Base-by-base conservation (phyloP, 92 coral and sea anemone genomes). In the Montipora capitata region DNA sequence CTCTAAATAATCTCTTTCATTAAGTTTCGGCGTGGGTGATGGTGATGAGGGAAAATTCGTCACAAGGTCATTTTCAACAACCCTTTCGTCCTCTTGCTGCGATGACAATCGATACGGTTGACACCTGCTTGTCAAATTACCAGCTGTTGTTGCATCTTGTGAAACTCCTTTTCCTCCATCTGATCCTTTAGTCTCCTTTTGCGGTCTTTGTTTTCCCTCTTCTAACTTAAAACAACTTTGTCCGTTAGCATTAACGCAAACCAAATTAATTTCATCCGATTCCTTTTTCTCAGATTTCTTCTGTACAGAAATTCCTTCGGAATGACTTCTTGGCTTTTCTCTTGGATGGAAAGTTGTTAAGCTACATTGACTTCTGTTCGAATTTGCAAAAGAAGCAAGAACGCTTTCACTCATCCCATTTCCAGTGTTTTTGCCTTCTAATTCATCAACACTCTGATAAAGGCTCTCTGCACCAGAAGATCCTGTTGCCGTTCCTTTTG, bases 51-150 rank as follows among this genome's bases (percentile, higher is more conserved):
- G 40, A n/a, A 62, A 67, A 52, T 39, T 10, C 5, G 42, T 38
- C 4, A 18, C 72, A 10, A 44, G 1, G 7, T 44, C 54, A 43
- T 15, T 16, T 9, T 4, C 72, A 38, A n/a, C 39, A 8, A 72
- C 18, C 10, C 8, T 9, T 9, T 20, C 87, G 18, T 83, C 42
- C 11, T 59, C 59, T 59, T 13, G 44, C 42, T 17, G 80, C 49
- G 72, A 72, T 59, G 72, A 71, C 44, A 61, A 42, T 38, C 38
- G 27, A 62, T 3, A 12, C 72, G 87, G 59, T 58, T 58, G 87
- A 72, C 79, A 58, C 56, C 4, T 40, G 48, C 15, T 72, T 40
- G 59, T 72, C 44, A 72, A 72, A 71, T 15, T 13, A 9, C 14
- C 51, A 4, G 27, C 18, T 38, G 0, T 27, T 67, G 66, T 68